These are phyloP conservation scores for Labia minor DNA, from an alignment of 2,888 invertebrate genomes.

Conservation along the genomic window DNA sequence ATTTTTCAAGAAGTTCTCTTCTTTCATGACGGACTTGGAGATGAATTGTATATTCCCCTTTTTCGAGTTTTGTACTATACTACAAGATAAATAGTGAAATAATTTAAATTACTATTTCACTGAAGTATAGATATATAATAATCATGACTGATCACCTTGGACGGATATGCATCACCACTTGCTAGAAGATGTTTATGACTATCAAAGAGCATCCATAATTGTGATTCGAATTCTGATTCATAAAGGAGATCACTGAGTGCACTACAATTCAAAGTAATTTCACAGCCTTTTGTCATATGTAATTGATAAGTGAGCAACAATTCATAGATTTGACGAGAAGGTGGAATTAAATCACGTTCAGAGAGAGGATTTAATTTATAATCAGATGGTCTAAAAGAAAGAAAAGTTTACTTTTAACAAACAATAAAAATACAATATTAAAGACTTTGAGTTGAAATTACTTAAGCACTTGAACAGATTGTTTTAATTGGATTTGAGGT, in stretches of 20 bases:
- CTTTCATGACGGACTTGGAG: conserved; percentile 86
- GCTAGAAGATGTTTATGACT: conserved; percentile 74
- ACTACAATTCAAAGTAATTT: conserved; percentile 68
- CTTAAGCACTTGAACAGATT: conserved; percentile 59
- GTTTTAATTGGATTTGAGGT: conserved; percentile 63
- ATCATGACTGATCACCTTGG: conserved; percentile 47
- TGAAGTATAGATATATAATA: no score
- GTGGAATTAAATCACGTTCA: conserved; percentile 73
- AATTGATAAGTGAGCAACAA: conserved; percentile 79
- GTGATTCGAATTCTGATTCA: conserved; percentile 91
- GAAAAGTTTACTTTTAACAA: neutral
- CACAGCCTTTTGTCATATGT: conserved; percentile 67
- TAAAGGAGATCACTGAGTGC: conserved; percentile 79
- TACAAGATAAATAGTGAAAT: conserved; percentile 22
- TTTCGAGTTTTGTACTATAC: conserved; percentile 81
- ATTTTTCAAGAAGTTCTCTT: conserved; percentile 69
- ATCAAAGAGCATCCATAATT: conserved; percentile 94
- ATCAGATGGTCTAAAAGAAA: conserved; percentile 59
- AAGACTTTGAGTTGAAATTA: no score
- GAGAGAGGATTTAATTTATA: conserved; percentile 68
- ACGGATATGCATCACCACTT: conserved; percentile 82
- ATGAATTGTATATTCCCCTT: conserved; percentile 83
- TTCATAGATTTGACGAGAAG: conserved; percentile 82
- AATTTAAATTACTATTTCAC: no score
- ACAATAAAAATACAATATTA: neutral